Evolutionary conservation across 2,113 vertebrate species (phyloP), one percentile per base, ranked within the genome.

Genomic region (Scatophagus argus): DNA sequence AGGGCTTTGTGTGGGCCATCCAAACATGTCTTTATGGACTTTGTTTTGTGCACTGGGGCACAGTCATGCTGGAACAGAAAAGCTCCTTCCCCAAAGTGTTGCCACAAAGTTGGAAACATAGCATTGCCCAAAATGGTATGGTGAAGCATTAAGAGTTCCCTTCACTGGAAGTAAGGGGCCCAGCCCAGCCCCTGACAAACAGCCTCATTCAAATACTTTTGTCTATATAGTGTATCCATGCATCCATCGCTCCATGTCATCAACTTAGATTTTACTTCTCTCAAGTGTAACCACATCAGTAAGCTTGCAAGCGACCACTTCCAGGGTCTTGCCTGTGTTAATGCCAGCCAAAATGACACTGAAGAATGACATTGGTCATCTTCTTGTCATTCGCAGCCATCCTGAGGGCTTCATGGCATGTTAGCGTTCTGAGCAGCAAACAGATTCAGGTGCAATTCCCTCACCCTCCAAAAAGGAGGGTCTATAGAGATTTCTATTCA

Each of bases 221-320:
- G n/a, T n/a, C n/a, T n/a, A n/a, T n/a, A n/a, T n/a, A n/a, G n/a
- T n/a, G n/a, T 14, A 51, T 27, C 9, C 55, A 55, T 36, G 9
- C 38, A 55, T 55, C 44, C 44, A 43, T 44, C n/a, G 29, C 51
- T 58, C 38, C 55, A 27, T 27, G 66, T 69, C 36, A 38, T 21
- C 49, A 36, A 49, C 8, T 19, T 1, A 34, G 19, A 19, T n/a
- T 68, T 21, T 8, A 31, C 19, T 43, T 58, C 32, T 59, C 56
- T 11, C 32, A 59, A 14, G 21, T 34, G 62, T 44, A 43, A 31
- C 34, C 14, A 65, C 38, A 46, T 29, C 17, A 34, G 16, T 25
- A 29, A 49, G n/a, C 10, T 1, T 25, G 21, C 13, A 4, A 27
- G 51, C 2, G 32, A 12, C 9, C 41, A 32, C 14, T 58, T 17